These are phyloP conservation scores for Mormyrops attenuatus DNA, from an alignment of 2,797 vertebrate species.

Conservation along the genomic window DNA sequence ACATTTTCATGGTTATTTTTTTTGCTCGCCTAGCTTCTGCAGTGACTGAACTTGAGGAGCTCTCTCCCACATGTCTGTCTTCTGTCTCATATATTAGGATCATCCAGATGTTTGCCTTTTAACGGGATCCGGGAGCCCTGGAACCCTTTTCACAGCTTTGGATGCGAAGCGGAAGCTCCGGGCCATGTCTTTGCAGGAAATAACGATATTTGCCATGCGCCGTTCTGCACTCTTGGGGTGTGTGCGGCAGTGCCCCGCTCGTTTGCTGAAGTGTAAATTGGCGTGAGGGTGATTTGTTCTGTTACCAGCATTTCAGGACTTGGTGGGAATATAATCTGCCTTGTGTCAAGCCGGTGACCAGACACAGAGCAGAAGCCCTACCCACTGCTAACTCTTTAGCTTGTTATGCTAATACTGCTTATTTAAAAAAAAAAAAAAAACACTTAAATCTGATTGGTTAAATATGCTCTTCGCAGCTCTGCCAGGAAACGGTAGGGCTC, in stretches of 20 bases:
- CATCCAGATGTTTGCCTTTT: conserved; percentile 28
- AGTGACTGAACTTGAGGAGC: neutral
- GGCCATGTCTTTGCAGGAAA: conserved; percentile 18
- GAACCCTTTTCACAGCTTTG: conserved; percentile 19
- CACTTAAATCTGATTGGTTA: conserved; percentile 20
- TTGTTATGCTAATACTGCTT: neutral
- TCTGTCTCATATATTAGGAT: neutral
- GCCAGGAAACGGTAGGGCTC: conserved; percentile 18
- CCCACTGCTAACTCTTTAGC: neutral
- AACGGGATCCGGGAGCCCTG: conserved; percentile 20
- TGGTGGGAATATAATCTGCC: conserved; percentile 9
- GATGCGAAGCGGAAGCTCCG: neutral
- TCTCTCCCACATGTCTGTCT: neutral
- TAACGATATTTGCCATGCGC: conserved; percentile 27
- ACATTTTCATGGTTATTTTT: neutral
- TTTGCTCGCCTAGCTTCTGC: neutral
- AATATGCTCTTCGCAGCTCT: conserved; percentile 10
- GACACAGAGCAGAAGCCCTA: neutral
- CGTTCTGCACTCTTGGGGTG: neutral
- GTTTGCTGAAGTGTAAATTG: conserved; percentile 25
- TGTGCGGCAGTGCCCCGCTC: neutral
- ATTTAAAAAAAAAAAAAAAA: neutral
- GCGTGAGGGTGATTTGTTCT: conserved; percentile 30
- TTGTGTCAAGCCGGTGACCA: neutral
- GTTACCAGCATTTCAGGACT: conserved; percentile 28